Percentiles rank a stretch among this genome's conserved stretches.
Evolutionary conservation across 2,113 vertebrate species (phyloP).

Genomic region (Entomyzon cyanotis): DNA sequence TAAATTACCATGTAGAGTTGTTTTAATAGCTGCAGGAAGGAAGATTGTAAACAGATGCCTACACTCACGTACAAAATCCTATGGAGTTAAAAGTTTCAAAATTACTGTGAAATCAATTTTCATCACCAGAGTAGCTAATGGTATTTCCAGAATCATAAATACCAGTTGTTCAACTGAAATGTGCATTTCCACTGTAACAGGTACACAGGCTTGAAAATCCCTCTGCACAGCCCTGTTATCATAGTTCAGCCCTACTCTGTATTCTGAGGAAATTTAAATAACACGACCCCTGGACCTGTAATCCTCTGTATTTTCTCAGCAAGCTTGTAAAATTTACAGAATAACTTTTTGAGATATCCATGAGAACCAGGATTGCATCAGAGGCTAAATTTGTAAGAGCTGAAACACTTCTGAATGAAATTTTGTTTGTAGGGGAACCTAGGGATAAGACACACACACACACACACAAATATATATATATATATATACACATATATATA

Average conservation of each 20-base stretch:
- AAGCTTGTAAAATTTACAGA: not conserved
- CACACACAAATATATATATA: no score
- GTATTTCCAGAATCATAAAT: conserved; percentile 1
- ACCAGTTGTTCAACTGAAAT: not conserved
- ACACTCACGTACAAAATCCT: not conserved
- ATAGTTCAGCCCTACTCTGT: not conserved
- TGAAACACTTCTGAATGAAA: not conserved
- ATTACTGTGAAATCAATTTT: conserved; percentile 10
- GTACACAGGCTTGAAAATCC: not conserved
- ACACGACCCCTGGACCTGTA: accelerated
- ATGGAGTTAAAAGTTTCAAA: conserved; percentile 20
- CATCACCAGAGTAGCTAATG: conserved; percentile 50
- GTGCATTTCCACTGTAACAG: not conserved
- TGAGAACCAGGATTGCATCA: not conserved
- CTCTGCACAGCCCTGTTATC: not conserved
- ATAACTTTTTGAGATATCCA: not conserved
- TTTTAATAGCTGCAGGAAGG: not conserved
- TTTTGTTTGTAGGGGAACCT: not conserved
- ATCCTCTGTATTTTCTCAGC: not conserved
- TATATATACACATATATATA: not conserved
- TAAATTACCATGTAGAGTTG: conserved; percentile 4
- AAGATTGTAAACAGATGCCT: conserved; percentile 17
- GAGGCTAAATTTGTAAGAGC: not conserved
- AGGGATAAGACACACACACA: not conserved
- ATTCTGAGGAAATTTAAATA: not conserved